Percentiles rank a stretch among this genome's conserved stretches.
These are phyloP conservation scores for Grammomys surdaster DNA, from an alignment of 2,113 vertebrate species.

Conservation along the genomic window DNA sequence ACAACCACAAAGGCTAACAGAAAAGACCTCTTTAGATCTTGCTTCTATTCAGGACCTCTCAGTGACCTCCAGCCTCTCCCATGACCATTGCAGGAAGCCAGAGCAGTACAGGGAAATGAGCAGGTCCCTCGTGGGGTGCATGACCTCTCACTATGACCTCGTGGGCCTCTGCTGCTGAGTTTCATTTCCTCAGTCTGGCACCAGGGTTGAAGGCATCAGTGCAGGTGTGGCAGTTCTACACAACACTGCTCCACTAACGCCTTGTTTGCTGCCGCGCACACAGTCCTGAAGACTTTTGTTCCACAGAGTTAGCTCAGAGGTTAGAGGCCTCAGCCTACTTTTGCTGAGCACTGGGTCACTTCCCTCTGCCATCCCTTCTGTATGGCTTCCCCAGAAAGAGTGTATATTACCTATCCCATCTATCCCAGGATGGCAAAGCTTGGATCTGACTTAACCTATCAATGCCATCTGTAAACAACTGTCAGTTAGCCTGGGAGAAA, in stretches of 20 bases:
- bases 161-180: neutral
- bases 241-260: rapidly evolving
- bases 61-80: neutral
- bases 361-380: neutral
- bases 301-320: neutral
- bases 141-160: neutral
- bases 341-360: neutral
- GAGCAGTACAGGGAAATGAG: neutral
- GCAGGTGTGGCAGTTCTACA: neutral
- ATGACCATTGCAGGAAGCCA: neutral
- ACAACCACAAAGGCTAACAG: neutral
- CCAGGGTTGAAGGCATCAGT: rapidly evolving
- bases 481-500: neutral
- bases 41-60: neutral
- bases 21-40: neutral
- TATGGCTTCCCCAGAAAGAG: neutral
- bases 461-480: neutral
- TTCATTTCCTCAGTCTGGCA: neutral
- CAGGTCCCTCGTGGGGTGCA: neutral
- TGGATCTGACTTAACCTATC: neutral
- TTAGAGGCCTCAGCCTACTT: neutral
- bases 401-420: rapidly evolving
- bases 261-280: neutral
- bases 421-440: neutral
- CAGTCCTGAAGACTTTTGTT: neutral